Base-by-base conservation (phyloP, 2,113 vertebrate species). In the Echinops telfairi region DNA sequence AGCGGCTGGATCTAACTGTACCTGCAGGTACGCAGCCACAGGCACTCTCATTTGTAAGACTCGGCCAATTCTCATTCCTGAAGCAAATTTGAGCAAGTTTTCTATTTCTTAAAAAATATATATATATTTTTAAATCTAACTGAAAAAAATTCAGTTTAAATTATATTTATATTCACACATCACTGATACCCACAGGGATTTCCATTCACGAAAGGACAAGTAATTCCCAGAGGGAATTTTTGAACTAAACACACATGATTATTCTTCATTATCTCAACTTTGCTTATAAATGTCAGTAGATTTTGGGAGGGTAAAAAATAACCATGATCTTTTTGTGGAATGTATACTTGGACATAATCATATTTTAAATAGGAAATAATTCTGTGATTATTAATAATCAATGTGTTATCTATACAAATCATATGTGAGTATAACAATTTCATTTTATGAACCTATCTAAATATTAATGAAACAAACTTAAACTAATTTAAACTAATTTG, bases 91-190 rank as follows among this genome's bases (percentile, higher is more conserved):
- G 40, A 27, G 83, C 23, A 68, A 75, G 6, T 47, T 64, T 90
- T 92, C 62, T 82, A 57, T 80, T 85, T 90, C 47, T 94, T 77
- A 40, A 3, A 83, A 86, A 95, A 3, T 79, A 86, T 89, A 40
- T 40, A 88, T 31, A 10, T 38, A 70, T 12, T 53, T 47, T 58
- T 33, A 94, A 88, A 95, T n/a, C 15, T 36, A 40, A 75, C 14
- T n/a, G n/a, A 57, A 23, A 90, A 81, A 25, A 73, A 83, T 40
- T 87, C 1, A 17, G 1, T 83, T 91, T 76, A 76, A 12, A 79
- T 64, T 86, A 1, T 9, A 88, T 88, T 83, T 92, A n/a, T 66
- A 79, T 25, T 81, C 29, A 81, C 36, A 94, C n/a, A 57, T 73
- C 33, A 47, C 4, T 81, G 29, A 19, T 79, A 73, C 6, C 11